Conservation (phyloP, 2,888 invertebrate species). For the Boloria euphrosyne region DNA sequence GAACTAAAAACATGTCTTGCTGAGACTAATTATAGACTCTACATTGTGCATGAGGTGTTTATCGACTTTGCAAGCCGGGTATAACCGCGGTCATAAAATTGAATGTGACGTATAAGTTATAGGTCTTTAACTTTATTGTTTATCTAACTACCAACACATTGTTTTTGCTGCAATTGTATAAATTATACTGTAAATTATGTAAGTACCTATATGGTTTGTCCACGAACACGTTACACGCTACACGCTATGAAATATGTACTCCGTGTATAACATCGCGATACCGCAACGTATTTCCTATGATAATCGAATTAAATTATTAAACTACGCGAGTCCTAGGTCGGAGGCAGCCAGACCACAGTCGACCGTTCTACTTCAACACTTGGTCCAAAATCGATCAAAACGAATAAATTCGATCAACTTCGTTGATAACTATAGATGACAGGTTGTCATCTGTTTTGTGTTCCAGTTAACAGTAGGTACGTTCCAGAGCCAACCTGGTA, state of each 20-base stretch:
- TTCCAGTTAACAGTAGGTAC: background rate
- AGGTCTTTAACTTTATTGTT: too few relatives aligned
- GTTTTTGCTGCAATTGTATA: too few relatives aligned
- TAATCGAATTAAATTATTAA: constrained; percentile 16
- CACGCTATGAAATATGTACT: background rate
- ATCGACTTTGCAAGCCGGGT: too few relatives aligned
- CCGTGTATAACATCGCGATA: background rate
- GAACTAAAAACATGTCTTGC: too few relatives aligned
- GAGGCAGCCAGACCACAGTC: background rate
- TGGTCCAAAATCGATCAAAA: background rate
- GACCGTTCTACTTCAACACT: background rate
- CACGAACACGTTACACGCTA: background rate
- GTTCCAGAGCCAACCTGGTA: background rate
- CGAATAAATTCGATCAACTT: background rate
- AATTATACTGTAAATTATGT: too few relatives aligned
- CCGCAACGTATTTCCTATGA: constrained; percentile 19
- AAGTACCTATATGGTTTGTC: too few relatives aligned
- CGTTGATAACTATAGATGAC: background rate
- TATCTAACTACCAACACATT: too few relatives aligned
- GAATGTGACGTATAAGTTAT: too few relatives aligned
- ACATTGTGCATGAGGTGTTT: too few relatives aligned
- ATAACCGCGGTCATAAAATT: too few relatives aligned
- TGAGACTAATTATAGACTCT: too few relatives aligned
- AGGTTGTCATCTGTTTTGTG: constrained; percentile 2
- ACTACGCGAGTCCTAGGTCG: background rate